Base-by-base conservation (phyloP, 2,797 vertebrate species). In the Rachycentron canadum region DNA sequence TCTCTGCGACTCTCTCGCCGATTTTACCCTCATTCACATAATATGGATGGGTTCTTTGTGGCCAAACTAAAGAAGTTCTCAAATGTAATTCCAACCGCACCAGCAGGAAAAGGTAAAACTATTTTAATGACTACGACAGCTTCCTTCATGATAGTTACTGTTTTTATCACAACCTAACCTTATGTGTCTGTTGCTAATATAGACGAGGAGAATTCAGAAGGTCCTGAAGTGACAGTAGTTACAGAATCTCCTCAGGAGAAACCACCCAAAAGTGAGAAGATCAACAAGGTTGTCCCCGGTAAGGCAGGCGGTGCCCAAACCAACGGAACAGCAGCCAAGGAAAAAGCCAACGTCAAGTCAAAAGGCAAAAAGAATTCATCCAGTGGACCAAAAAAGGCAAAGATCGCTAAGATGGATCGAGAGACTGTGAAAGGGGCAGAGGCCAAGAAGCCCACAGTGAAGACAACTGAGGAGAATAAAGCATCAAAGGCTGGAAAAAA, bases 11-110 rank as follows among this genome's bases (percentile, higher is more conserved):
- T 93, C 8, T 86, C 97, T 0, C 95, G 96, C 0, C 94, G 98
- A 34, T 99, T 99, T 92, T 99, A 99, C 80, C 98, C 98, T 17
- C 98, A 99, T 87, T 96, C 96, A 0, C 98, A 99, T 88, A 99
- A 99, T 14, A 98, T 99, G 98, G 98, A 99, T 12, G 98, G 98
- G 0, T 99, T 99, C 91, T 99, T 99, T 77, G 96, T 99, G 28
- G 98, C 98, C 69, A 99, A 99, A 88, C 87, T 99, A 45, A 98
- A 98, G 92, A 99, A 99, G 64, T 98, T 99, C 89, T 97, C 97
- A 11, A 99, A 99, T 61, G 92, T 95, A 4, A 82, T 98, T 71
- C 98, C 97, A 0, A 91, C 95, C 30, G 21, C 90, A 16, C 69
- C 86, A 9, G 66, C 81, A 76, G 95, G 88, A 93, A 85, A 89